Evolutionary conservation across 2,888 invertebrate genomes (phyloP), one percentile per base, ranked within the genome.

Genomic region (Agrochola macilenta): DNA sequence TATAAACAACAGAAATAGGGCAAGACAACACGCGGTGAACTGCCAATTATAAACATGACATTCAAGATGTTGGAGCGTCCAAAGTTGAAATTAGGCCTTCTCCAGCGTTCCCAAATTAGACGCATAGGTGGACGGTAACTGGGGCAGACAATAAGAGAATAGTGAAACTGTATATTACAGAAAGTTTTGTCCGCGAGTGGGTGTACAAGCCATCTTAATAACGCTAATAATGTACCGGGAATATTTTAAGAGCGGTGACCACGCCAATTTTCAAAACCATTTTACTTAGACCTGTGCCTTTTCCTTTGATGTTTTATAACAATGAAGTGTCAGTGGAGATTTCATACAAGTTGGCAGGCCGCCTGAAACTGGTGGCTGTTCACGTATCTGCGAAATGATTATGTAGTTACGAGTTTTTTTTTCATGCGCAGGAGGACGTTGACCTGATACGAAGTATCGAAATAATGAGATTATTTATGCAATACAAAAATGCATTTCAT

Each of bases 171-270:
- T 89, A 90, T 91, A 91, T 90, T 84, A 87, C 88, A 69, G 85
- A 83, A 77, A 89, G 76, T 78, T 90, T 89, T 89, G 89, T 87
- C 84, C 78, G 73, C 81, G 86, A 87, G 91, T 89, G 89, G 89
- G 91, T 85, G 89, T 86, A 82, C 84, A 89, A 89, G 82, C 89
- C 86, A 90, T 89, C 88, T 91, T 91, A 92, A 91, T 92, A 92
- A 89, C 79, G 89, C 89, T 92, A 90, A 91, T 90, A 91, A 90
- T 88, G 89, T 89, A 89, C 80, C 81, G 88, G 84, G 87, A 90
- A 89, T 93, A 93, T 93, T 93, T 93, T 87, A 78, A 90, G 89
- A 87, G 84, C 80, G 30, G 84, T 81, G 79, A 87, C 89, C 90
- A 91, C 84, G 93, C 92, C 91, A 90, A 92, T 90, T 90, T 89